A percentile compares a stretch with the other conserved stretches of the same genome.
Conservation (phyloP, 2,888 invertebrate species). For the Coleophora flavipennella region DNA sequence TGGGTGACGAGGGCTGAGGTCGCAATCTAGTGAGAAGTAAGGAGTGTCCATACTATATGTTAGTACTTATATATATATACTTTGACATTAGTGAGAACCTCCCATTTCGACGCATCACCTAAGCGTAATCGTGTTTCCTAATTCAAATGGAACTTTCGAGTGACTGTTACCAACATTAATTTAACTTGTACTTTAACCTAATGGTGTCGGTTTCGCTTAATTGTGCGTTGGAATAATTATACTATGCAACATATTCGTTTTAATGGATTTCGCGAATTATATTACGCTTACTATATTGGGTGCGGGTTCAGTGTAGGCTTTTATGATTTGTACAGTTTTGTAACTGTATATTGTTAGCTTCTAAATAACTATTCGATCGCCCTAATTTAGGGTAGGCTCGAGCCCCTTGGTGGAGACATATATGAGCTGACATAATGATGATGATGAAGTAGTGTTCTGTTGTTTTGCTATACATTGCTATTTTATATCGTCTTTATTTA, state of each 20-base stretch:
- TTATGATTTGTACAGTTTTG: neutral
- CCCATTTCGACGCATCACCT: constrained; percentile 39
- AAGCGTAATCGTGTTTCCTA: constrained; percentile 54
- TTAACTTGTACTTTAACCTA: constrained; percentile 62
- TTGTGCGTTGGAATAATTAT: constrained; percentile 66
- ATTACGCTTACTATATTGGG: constrained; percentile 1
- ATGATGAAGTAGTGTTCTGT: no score
- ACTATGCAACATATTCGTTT: constrained; percentile 53
- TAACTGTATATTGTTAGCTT: neutral
- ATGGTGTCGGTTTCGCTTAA: constrained; percentile 68
- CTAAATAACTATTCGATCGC: no score
- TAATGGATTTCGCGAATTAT: constrained; percentile 37
- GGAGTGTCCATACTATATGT: no score
- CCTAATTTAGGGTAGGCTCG: no score
- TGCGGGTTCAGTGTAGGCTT: neutral
- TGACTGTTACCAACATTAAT: constrained; percentile 68
- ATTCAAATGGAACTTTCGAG: constrained; percentile 70
- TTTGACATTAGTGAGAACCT: neutral
- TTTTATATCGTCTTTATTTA: no score
- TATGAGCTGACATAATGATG: no score
- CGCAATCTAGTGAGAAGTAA: no score
- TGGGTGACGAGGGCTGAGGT: no score
- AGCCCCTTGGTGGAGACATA: no score
- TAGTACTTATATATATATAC: no score
- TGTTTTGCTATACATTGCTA: no score